Base-by-base conservation (phyloP, 1,140 invertebrate species). In the Chionoecetes opilio region DNA sequence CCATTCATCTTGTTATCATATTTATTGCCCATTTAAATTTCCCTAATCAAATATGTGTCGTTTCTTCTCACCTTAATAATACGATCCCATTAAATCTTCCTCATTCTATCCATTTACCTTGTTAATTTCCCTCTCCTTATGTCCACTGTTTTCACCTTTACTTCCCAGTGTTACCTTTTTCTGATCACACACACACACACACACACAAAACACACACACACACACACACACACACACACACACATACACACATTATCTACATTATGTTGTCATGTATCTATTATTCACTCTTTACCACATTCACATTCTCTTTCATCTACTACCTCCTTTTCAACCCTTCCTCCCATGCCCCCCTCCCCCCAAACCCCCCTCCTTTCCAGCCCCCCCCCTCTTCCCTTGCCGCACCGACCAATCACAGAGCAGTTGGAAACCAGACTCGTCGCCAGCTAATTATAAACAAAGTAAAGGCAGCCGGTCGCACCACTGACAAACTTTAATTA, bases 401-500 rank as follows among this genome's bases (percentile, higher is more conserved):
- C 38, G 46, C 38, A 63, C 21, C 38, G 92, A 34, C 92, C 92
- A 93, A 93, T 93, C 82, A 94, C 86, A 53, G 93, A 38, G 87
- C 35, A 26, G 87, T 34, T 41, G 32, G 63, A 35, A 94, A 35
- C 46, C 53, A 93, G 93, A 94, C 53, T 82, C 53, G 63, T 88
- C 75, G 53, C 46, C 53, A 90, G 87, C 93, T 94, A 94, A 94
- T 94, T 94, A 94, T 94, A 94, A 94, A 94, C 93, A 94, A 94
- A 93, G 93, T 86, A 75, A n/a, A 93, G 86, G 87, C 93, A 38
- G 31, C n/a, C 93, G 87, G 53, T 94, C 86, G 93, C 93, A 94
- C 93, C 93, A 88, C 86, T 90, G 93, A 94, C 93, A 94, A 94
- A 94, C 93, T 94, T 94, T 94, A 94, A 94, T 94, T 94, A 94